Conservation (phyloP, 2,113 vertebrate species). For the Rhegmatorhina hoffmannsi region DNA sequence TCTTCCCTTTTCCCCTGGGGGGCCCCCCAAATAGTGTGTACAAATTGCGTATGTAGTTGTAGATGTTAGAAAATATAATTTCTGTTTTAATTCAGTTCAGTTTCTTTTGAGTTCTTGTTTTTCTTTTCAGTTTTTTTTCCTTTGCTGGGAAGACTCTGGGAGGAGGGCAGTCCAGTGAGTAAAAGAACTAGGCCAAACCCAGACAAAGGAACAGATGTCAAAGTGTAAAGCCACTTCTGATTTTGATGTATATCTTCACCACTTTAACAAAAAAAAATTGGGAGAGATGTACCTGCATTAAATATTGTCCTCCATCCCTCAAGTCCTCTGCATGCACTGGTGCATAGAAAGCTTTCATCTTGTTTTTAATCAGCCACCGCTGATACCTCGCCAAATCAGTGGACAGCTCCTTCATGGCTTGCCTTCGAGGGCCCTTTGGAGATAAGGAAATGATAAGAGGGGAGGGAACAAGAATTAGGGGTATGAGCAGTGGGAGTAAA, state of each 20-base stretch:
- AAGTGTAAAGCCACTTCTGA: background rate
- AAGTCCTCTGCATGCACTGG: conserved; percentile 94
- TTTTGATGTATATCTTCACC: background rate
- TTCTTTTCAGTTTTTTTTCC: too few relatives aligned
- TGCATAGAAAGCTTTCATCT: conserved; percentile 94
- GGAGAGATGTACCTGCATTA: conserved; percentile 86
- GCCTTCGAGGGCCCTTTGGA: conserved; percentile 87
- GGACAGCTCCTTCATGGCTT: conserved; percentile 91
- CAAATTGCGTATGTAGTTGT: too few relatives aligned
- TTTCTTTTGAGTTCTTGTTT: too few relatives aligned
- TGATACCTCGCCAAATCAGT: conserved; percentile 89
- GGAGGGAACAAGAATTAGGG: background rate
- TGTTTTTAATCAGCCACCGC: conserved; percentile 93
- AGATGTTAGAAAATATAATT: too few relatives aligned
- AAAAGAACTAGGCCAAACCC: too few relatives aligned
- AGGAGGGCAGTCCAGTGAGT: too few relatives aligned
- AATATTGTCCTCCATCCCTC: conserved; percentile 89
- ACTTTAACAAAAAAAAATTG: background rate
- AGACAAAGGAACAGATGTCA: background rate
- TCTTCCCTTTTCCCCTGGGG: too few relatives aligned
- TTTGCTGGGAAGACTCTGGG: too few relatives aligned
- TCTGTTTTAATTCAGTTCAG: too few relatives aligned
- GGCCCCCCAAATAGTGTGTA: too few relatives aligned
- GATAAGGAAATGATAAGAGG: background rate
- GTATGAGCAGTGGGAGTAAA: background rate